Evolutionary conservation across 2,888 invertebrate genomes (phyloP), one percentile per base, ranked within the genome.

Genomic region (Drosophila imparisetae): DNA sequence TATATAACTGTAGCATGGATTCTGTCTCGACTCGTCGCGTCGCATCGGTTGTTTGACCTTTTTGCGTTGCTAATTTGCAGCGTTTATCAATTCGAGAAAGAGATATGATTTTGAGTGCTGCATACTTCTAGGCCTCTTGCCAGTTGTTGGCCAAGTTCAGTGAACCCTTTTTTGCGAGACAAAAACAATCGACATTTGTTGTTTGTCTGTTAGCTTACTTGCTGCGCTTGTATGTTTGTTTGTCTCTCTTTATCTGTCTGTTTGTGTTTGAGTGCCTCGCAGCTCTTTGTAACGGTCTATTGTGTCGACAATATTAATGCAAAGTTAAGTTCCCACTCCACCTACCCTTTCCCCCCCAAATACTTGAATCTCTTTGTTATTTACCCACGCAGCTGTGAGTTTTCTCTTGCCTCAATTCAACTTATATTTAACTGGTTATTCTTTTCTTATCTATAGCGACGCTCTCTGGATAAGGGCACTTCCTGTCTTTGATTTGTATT

Each of bases 31-130:
- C 38, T 38, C 36, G 13, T 2, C n/a, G 8, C 15, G 15, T 27
- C 48, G 15, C 27, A 30, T 81, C 86, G 75, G 78, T 71, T 76
- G 68, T 79, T 89, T 84, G 84, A 79, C 86, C 86, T 81, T 88
- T 88, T 54, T 64, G 61, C 75, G 49, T 66, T 66, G 63, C 78
- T 83, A 81, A 80, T 80, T 84, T 83, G 48, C 83, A 62, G 30
- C 54, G 72, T 77, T 80, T 81, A 84, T 84, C 87, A 86, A 84
- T 80, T 72, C 11, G 77, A 50, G 32, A 15, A 52, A 18, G 36
- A 32, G 21, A 45, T 24, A 27, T 34, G 30, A 21, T 21, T 45
- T 36, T 15, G 36, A 40, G 1, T 64, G 53, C 59, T 66, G 78
- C 78, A 72, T 78, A 75, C 76, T 72, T 71, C 50, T 55, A 78